phyloP scores from a whole-genome alignment of 2,888 invertebrate genomes.

The Rugalucina vietnamica region DNA sequence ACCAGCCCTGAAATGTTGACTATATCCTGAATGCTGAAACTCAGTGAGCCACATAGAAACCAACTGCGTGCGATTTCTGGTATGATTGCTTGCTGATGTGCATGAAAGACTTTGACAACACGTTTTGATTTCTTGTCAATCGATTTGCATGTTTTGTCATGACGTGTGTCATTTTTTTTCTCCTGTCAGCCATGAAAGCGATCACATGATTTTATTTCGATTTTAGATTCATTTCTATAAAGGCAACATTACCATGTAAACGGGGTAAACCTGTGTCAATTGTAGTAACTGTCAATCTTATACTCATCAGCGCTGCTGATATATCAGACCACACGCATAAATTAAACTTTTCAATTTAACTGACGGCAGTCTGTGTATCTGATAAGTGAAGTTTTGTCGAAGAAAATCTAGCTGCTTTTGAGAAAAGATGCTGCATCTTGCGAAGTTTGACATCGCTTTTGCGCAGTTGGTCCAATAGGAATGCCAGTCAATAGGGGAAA shows the following conservation, averaged over 20 bases:
- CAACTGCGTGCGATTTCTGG: too few relatives aligned
- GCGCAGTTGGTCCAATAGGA: too few relatives aligned
- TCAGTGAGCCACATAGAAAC: too few relatives aligned
- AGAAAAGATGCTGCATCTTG: too few relatives aligned
- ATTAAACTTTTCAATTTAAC: conserved; percentile 6
- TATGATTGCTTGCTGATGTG: too few relatives aligned
- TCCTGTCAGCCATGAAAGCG: conserved; percentile 1
- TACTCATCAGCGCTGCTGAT: not conserved
- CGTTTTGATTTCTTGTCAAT: not conserved
- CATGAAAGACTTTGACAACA: too few relatives aligned
- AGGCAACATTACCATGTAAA: conserved; percentile 8
- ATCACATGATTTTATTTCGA: conserved; percentile 12
- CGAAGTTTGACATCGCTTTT: too few relatives aligned
- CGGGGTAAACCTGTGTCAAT: not conserved
- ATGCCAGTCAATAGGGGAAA: too few relatives aligned
- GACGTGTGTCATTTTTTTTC: not conserved
- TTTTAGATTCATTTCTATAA: conserved; percentile 3
- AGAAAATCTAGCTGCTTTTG: too few relatives aligned
- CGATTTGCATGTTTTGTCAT: not conserved
- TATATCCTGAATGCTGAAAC: too few relatives aligned
- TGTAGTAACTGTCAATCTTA: conserved; percentile 2
- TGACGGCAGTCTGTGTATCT: not conserved
- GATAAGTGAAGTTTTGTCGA: too few relatives aligned
- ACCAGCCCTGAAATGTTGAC: too few relatives aligned
- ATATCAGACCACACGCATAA: conserved; percentile 14